Percentiles rank a stretch among this genome's conserved stretches.
Conservation (phyloP, 2,113 vertebrate genomes). For the Sturnus vulgaris region DNA sequence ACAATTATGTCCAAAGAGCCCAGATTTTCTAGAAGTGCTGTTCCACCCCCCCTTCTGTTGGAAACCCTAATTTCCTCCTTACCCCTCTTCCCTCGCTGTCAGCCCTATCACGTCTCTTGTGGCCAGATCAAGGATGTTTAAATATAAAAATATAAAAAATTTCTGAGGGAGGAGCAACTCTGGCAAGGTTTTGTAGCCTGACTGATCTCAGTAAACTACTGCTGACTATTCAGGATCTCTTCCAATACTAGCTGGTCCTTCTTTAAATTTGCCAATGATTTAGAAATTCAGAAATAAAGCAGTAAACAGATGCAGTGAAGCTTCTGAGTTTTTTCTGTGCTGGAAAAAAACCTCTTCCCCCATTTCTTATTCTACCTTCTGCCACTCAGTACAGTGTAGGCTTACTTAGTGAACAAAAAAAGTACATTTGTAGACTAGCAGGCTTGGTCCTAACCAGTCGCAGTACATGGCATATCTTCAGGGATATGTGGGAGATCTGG, state of each 20-base stretch:
- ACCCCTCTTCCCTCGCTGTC: slow-evolving; percentile 6
- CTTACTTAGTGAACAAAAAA: not conserved
- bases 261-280: not conserved
- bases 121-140: slow-evolving; percentile 30
- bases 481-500: not conserved
- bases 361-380: not conserved
- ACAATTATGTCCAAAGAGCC: slow-evolving; percentile 47
- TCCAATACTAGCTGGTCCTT: not conserved
- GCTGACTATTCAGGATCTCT: slow-evolving; percentile 3
- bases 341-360: not conserved
- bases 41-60: slow-evolving; percentile 71
- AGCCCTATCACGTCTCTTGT: not conserved
- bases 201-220: slow-evolving; percentile 1
- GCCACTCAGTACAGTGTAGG: not conserved
- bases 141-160: slow-evolving; percentile 29
- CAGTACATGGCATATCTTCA: not conserved
- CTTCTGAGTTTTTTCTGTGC: not conserved
- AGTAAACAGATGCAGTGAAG: not conserved
- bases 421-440: not conserved
- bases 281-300: not conserved
- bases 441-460: not conserved
- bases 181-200: slow-evolving; percentile 30
- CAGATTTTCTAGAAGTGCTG: slow-evolving; percentile 67
- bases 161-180: slow-evolving; percentile 35
- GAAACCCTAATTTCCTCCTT: slow-evolving; percentile 43